Evolutionary conservation across 1,140 invertebrate genomes (phyloP).

Genomic region (Kradibia gibbosae): DNA sequence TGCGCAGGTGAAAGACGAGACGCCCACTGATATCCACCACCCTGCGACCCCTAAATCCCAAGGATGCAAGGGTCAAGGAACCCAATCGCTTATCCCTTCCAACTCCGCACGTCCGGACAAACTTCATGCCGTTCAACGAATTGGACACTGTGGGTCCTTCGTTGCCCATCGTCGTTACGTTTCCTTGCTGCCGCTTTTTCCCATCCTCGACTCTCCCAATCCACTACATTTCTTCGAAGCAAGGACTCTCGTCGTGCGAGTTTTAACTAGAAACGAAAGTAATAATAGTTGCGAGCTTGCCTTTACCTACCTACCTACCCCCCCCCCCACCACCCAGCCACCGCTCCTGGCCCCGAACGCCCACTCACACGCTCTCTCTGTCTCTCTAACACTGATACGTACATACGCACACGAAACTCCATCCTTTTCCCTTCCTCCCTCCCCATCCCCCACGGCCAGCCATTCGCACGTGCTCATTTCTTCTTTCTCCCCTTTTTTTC

Average conservation of each 20-base stretch:
- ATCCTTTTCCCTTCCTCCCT: no score
- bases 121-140: slow-evolving; percentile 25
- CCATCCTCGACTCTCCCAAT: background rate
- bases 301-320: no score
- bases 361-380: no score
- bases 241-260: background rate
- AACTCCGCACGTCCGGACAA: background rate
- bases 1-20: slow-evolving; percentile 59
- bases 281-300: slow-evolving; percentile 30
- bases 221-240: background rate
- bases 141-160: background rate
- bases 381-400: no score
- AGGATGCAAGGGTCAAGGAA: slow-evolving; percentile 6
- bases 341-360: no score
- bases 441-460: background rate
- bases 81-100: background rate
- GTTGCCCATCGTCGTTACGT: slow-evolving; percentile 7
- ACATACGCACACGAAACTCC: no score
- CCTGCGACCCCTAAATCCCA: background rate
- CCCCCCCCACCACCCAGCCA: no score
- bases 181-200: background rate
- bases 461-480: slow-evolving; percentile 4
- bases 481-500: slow-evolving; percentile 13
- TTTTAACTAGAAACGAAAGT: slow-evolving; percentile 45
- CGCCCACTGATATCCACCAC: background rate